Evolutionary conservation across 1,140 invertebrate genomes (phyloP).

Genomic region (Drosophila repleta): DNA sequence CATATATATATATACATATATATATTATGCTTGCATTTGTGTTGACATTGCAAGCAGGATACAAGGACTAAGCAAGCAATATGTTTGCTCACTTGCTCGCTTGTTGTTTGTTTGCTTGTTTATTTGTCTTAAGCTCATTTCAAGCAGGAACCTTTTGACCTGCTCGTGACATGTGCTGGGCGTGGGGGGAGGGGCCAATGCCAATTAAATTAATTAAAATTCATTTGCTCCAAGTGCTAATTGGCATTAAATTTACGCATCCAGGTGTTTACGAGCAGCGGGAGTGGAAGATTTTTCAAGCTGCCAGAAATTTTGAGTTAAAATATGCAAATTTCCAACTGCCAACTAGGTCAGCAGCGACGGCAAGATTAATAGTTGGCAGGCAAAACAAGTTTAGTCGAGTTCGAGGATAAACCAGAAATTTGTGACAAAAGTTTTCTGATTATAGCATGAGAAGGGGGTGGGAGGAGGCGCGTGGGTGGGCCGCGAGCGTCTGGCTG

Average conservation of each 20-base stretch:
- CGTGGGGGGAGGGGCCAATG: not conserved
- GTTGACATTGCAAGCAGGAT: conserved; percentile 21
- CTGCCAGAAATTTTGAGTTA: conserved; percentile 8
- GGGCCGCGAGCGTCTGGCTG: not conserved
- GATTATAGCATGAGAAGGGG: not conserved
- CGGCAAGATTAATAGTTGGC: not conserved
- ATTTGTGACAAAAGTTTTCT: conserved; percentile 2
- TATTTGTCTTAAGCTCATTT: conserved; percentile 60
- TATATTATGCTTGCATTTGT: conserved; percentile 18
- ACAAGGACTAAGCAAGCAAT: conserved; percentile 60
- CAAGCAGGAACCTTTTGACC: conserved; percentile 6
- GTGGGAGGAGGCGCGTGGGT: not conserved
- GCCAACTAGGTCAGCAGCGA: conserved; percentile 32
- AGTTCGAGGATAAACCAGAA: not conserved
- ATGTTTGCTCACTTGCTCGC: conserved; percentile 2
- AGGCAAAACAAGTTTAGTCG: conserved; percentile 12
- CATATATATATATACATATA: no score
- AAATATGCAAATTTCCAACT: conserved; percentile 35
- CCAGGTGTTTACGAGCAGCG: conserved; percentile 42
- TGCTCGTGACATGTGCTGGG: not conserved
- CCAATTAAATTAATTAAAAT: conserved; percentile 74
- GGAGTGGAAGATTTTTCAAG: not conserved
- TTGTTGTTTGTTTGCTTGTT: conserved; percentile 2
- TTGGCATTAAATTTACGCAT: conserved; percentile 58
- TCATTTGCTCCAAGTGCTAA: conserved; percentile 56